Evolutionary conservation across 2,888 invertebrate genomes (phyloP), one percentile per base, ranked within the genome.

Genomic region (Cantharis lateralis): DNA sequence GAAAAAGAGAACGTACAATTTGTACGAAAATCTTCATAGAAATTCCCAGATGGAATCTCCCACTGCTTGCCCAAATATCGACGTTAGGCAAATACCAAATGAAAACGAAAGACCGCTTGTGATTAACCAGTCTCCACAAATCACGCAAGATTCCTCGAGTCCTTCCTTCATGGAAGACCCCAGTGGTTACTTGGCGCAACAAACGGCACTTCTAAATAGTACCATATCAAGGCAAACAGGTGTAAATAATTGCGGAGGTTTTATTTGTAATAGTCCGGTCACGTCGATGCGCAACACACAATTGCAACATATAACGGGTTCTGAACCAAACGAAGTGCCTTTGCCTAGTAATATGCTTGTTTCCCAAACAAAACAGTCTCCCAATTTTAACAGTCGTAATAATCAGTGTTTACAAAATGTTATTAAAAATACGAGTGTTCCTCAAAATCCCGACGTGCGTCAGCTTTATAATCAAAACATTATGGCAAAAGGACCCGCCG

Each of bases 141-240:
- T 82, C 63, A 82, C 80, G 20, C 86, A 86, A 77, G 82, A 79
- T 77, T 81, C 85, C 24, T 81, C 87, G 20, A 89, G 92, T 80
- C 95, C 95, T 1, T 96, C 96, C 32, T 97, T 96, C 86, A 93
- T 97, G 91, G 97, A 97, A 82, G 96, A 97, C 88, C 96, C 97
- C 0, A 95, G 94, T 84, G 97, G 96, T 2, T 97, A 96, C 88
- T 89, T 97, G 82, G 96, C 96, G 5, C 96, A 97, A 83, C 97
- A 97, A 87, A 96, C 97, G 0, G 95, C 95, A 28, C 88, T 97
- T 81, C 88, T 97, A 71, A 96, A 96, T 85, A 95, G 93, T 85
- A 96, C 94, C 10, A 95, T 95, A 88, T 93, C 93, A 76, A 90
- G 93, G 83, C 94, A 94, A 88, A 88, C 88, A 71, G 87, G 87